A percentile compares a stretch with the other conserved stretches of the same genome.
phyloP scores from a whole-genome alignment of 2,113 vertebrate genomes.

The Seriola rivoliana region DNA sequence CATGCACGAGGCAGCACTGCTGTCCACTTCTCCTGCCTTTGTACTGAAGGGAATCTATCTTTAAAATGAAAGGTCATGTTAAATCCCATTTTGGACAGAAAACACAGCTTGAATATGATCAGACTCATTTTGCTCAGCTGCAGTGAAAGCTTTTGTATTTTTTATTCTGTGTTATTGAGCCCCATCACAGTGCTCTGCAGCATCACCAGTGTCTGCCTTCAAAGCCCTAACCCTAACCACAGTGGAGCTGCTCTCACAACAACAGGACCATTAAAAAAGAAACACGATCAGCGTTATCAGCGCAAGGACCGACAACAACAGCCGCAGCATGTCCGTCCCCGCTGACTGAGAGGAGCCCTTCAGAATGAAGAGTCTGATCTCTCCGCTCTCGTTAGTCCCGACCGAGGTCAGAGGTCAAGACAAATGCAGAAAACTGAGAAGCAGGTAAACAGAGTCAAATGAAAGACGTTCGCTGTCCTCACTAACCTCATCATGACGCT shows the following conservation, averaged over 20 bases:
- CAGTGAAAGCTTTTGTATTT: not conserved
- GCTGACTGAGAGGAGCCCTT: constrained; percentile 36
- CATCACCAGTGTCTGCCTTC: not conserved
- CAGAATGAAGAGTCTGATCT: constrained; percentile 32
- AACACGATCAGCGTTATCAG: constrained; percentile 34
- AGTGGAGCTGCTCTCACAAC: constrained; percentile 20
- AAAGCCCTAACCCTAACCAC: constrained; percentile 17
- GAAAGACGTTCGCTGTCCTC: not conserved
- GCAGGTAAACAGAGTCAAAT: not conserved
- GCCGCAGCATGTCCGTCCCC: constrained; percentile 22
- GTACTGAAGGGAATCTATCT: not conserved
- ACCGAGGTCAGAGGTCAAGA: constrained; percentile 19
- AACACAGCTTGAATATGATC: not conserved
- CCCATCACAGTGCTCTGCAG: not conserved
- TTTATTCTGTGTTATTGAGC: constrained; percentile 7
- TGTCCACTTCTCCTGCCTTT: not conserved
- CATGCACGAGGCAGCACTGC: too few species aligned
- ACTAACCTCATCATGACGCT: too few species aligned
- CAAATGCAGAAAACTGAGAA: not conserved
- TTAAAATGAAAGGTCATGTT: not conserved
- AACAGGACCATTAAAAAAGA: constrained; percentile 40
- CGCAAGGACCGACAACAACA: constrained; percentile 13
- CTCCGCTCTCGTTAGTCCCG: constrained; percentile 8
- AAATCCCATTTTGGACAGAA: not conserved
- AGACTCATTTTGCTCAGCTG: not conserved